These are phyloP conservation scores for Drosophila ogumai DNA, from an alignment of 1,140 invertebrate species.

Conservation along the genomic window DNA sequence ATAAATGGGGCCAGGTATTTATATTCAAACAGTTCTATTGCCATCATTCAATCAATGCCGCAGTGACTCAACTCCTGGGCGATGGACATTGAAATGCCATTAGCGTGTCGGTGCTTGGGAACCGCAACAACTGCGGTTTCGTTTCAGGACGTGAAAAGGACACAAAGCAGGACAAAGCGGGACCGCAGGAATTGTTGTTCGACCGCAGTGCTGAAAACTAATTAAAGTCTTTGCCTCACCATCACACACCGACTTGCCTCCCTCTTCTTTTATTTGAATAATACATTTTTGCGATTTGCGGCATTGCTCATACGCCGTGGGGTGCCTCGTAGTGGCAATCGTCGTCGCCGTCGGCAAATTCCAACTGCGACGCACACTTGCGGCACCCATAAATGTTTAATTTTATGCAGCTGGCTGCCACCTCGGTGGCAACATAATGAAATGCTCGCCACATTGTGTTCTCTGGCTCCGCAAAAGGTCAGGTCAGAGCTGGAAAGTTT, in stretches of 20 bases:
- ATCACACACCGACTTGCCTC: not conserved
- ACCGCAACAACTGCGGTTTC: slow-evolving; percentile 65
- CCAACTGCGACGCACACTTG: slow-evolving; percentile 28
- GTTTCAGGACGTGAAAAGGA: slow-evolving; percentile 34
- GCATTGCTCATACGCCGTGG: slow-evolving; percentile 43
- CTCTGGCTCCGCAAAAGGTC: slow-evolving; percentile 45
- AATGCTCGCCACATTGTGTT: slow-evolving; percentile 34
- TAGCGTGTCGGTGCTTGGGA: slow-evolving; percentile 61
- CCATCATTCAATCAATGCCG: slow-evolving; percentile 46
- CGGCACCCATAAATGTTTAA: slow-evolving; percentile 44
- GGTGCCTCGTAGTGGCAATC: slow-evolving; percentile 16
- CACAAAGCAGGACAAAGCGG: slow-evolving; percentile 34
- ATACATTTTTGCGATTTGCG: slow-evolving; percentile 57
- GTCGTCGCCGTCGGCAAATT: not conserved
- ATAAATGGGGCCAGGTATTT: slow-evolving; percentile 24
- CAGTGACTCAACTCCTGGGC: slow-evolving; percentile 28
- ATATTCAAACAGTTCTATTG: slow-evolving; percentile 27
- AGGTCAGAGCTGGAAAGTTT: slow-evolving; percentile 58
- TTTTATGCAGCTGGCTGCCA: slow-evolving; percentile 40
- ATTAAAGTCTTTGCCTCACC: slow-evolving; percentile 54
- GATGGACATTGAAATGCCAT: slow-evolving; percentile 71
- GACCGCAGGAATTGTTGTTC: slow-evolving; percentile 35
- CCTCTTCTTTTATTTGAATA: slow-evolving; percentile 26
- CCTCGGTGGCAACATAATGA: slow-evolving; percentile 39
- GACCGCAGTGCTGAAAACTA: slow-evolving; percentile 64